Evolutionary conservation across 2,113 vertebrate genomes (phyloP), one percentile per base, ranked within the genome.

Genomic region (Australoheros scitulus): DNA sequence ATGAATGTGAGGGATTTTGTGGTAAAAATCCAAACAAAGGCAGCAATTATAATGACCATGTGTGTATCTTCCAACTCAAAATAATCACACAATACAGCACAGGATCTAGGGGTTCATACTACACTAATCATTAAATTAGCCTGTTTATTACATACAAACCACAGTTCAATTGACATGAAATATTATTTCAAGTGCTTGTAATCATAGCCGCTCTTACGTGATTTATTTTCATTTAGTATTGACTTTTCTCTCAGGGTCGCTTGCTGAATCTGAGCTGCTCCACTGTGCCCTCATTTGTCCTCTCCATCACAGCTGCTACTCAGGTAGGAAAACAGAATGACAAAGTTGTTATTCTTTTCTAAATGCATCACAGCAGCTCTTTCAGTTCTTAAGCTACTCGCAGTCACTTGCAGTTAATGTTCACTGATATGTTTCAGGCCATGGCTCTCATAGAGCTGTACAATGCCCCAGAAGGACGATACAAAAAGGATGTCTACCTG

Each of bases 251-350:
- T 77, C 91, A 99, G 98, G 98, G 98, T 26, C 97, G 97, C 72
- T 94, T 98, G 81, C 92, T 99, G 77, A 99, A 98, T 86, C 95
- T 99, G 78, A 98, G 96, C 96, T 99, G 98, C 93, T 99, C 98
- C 92, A 98, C 97, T 0, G 97, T 99, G 38, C 98, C 98, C 82
- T 97, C 97, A 11, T 97, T 97, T 4, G 97, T 99, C 80, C 93
- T 99, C 50, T 99, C 98, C 24, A 97, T 99, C 95, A 99, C 98
- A 0, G 97, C 97, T 18, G 97, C 97, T 76, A 98, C 97, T 2
- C 98, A 99, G 97, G 98, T 89, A 34, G 36, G 17, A 60, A 77
- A 70, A 52, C 22, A 11, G 2, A 24, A 13, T 58, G 29, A 61
- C 18, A 11, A 13, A 3, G 17, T 65, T 29, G 24, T 61, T 41